These are phyloP conservation scores for Falco naumanni DNA, from an alignment of 2,797 vertebrate species.

Conservation along the genomic window DNA sequence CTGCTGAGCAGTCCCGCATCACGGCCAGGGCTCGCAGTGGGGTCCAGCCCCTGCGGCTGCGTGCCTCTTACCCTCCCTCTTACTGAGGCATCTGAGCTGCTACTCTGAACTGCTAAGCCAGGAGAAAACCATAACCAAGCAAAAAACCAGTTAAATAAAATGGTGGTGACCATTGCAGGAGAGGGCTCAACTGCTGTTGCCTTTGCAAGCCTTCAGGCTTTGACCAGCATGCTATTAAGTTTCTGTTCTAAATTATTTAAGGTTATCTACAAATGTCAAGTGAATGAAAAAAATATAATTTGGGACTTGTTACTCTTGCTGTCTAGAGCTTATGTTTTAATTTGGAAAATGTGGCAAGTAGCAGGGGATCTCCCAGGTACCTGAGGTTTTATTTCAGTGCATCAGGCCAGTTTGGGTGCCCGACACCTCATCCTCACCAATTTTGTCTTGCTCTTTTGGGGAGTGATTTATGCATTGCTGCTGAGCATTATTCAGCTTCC, in stretches of 20 bases:
- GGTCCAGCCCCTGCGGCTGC: neutral
- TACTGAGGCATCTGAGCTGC: neutral
- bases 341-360: neutral
- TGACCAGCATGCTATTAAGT: neutral
- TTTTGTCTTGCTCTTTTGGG: neutral
- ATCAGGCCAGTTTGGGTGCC: too few relatives aligned
- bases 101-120: neutral
- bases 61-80: too few relatives aligned
- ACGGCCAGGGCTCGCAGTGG: fast-evolving
- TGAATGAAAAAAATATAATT: neutral
- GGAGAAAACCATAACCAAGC: neutral
- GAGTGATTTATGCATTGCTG: neutral
- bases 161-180: neutral
- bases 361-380: neutral
- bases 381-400: neutral
- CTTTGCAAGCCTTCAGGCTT: neutral
- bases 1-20: neutral
- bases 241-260: neutral
- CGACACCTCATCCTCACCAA: neutral
- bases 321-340: neutral
- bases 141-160: neutral
- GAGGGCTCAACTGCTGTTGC: neutral
- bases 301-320: neutral
- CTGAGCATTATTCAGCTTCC: neutral
- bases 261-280: neutral